Evolutionary conservation across 2,113 vertebrate species (phyloP), one percentile per base, ranked within the genome.

Genomic region (Platycercus adscitus): DNA sequence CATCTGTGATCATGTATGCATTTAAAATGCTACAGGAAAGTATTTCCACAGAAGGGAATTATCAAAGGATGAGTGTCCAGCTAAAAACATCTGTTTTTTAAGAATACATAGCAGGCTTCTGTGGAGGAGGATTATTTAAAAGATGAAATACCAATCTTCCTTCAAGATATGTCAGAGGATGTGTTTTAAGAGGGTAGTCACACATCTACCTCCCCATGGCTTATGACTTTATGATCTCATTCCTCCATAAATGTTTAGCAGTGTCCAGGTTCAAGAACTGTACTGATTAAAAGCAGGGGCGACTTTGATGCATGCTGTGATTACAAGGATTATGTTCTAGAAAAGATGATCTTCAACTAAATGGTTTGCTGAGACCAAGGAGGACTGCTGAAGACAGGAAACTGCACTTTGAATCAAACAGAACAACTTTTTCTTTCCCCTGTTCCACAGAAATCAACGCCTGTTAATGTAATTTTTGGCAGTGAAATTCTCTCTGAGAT

Each of bases 51-150:
- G 71, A 86, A 81, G 26, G 39, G 56, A 84, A 87, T 95, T 88
- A 75, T 61, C 82, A 89, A 81, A 49, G 79, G 79, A 83, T 93
- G 87, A 94, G 49, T 75, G 60, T 81, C 65, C 31, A 79, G 81
- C 78, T 88, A 79, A 86, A 91, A 94, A 89, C 68, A 73, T 52
- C 71, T 85, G 37, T 8, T 86, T 87, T 92, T 90, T 71, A 95
- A 88, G 66, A 92, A 86, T 44, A 60, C 56, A 84, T 29, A 76
- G 84, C 64, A 91, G 69, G 35, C 19, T 77, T 82, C 10, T 7
- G 69, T 80, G 86, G 94, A 91, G 95, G 94, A 97, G 83, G 83
- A 83, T 43, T 93, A 92, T 60, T 94, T 94, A 88, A 29, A 86
- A 89, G 61, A 88, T 75, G 47, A 96, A 95, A 76, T 92, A 95